Percentiles rank a stretch among this genome's conserved stretches.
These are phyloP conservation scores for Yponomeuta malinellus DNA, from an alignment of 2,888 invertebrate genomes.

Conservation along the genomic window DNA sequence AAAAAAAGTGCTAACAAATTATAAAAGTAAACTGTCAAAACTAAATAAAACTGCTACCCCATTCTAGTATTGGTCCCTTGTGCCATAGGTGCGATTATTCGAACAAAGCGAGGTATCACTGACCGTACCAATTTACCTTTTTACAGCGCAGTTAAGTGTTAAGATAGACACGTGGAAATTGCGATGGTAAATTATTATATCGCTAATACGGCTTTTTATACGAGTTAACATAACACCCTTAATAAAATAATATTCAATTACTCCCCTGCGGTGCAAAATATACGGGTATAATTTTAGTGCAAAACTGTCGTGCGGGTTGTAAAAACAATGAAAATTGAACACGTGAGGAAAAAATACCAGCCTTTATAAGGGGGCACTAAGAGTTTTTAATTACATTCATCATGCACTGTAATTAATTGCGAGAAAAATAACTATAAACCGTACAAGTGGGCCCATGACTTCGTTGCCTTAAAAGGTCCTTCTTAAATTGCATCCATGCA, in stretches of 20 bases:
- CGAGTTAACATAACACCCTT: slow-evolving; percentile 3
- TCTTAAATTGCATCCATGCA: slow-evolving; percentile 10
- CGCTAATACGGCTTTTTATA: not conserved
- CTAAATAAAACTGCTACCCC: too few species aligned
- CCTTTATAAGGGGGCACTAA: not conserved
- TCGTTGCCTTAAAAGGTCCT: slow-evolving; percentile 5
- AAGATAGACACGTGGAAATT: not conserved
- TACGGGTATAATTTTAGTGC: not conserved
- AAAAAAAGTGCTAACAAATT: too few species aligned
- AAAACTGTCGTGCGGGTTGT: not conserved
- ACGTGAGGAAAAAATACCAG: not conserved
- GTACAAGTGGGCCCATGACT: not conserved
- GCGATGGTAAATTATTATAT: not conserved
- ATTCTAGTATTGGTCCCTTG: too few species aligned
- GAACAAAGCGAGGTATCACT: not conserved
- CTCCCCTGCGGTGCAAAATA: not conserved
- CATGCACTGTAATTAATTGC: not conserved
- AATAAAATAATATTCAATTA: not conserved
- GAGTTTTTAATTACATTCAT: not conserved
- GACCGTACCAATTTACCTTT: not conserved
- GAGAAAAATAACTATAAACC: not conserved
- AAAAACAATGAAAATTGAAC: not conserved
- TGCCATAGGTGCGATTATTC: too few species aligned
- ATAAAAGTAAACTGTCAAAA: too few species aligned
- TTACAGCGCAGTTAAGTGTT: not conserved